Conservation (phyloP, 2,888 invertebrate genomes). For the Kuschelorhynchus macadamiae region DNA sequence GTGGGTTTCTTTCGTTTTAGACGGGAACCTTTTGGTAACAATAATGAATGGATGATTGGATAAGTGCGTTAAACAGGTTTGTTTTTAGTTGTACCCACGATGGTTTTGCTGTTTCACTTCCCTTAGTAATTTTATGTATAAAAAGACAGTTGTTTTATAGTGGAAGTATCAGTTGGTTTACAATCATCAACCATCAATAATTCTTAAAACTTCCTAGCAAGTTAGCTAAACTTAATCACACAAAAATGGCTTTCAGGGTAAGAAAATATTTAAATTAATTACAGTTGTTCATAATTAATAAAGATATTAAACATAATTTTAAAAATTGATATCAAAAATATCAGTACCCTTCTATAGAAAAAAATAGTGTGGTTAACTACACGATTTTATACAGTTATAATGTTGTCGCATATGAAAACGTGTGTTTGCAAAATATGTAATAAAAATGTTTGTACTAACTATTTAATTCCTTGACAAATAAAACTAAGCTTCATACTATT, state of each 20-base stretch:
- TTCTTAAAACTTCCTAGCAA: no score
- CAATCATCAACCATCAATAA: conserved; percentile 5
- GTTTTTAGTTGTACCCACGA: conserved; percentile 17
- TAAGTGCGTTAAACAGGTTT: conserved; percentile 25
- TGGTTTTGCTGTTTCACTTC: conserved; percentile 17
- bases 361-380: no score
- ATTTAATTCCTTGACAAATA: no score
- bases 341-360: no score
- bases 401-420: no score
- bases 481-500: no score
- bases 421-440: no score
- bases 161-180: conserved; percentile 32
- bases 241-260: conserved; percentile 43
- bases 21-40: conserved; percentile 11
- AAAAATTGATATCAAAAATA: no score
- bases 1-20: conserved; percentile 8
- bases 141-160: conserved; percentile 21
- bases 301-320: conserved; percentile 8
- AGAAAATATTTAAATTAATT: not conserved
- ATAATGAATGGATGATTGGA: conserved; percentile 16
- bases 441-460: no score
- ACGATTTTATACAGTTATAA: no score
- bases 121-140: conserved; percentile 35
- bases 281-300: not conserved
- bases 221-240: not conserved